Percentiles rank a stretch among this genome's conserved stretches.
Conservation (phyloP, 2,888 invertebrate species). For the Thymelicus lineola region DNA sequence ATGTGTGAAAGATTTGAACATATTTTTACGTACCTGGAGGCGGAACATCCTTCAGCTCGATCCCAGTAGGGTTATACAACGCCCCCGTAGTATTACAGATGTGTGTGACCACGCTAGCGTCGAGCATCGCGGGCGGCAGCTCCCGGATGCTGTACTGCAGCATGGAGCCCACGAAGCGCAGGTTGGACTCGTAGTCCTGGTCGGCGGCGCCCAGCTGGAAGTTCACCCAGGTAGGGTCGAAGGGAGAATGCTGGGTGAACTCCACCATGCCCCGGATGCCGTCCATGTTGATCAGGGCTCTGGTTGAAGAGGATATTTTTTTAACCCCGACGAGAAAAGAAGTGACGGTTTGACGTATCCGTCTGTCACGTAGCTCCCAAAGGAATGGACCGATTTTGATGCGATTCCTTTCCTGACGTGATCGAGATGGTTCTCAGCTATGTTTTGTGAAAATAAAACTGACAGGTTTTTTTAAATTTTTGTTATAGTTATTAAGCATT, state of each 20-base stretch:
- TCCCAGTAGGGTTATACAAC: conserved; percentile 90
- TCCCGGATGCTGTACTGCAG: conserved; percentile 89
- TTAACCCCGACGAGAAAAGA: too few species aligned
- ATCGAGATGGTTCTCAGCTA: too few species aligned
- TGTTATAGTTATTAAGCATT: too few species aligned
- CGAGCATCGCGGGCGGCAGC: conserved; percentile 85
- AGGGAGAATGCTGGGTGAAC: conserved; percentile 92
- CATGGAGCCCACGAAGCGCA: conserved; percentile 90
- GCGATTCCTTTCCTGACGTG: too few species aligned
- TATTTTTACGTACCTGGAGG: conserved; percentile 84
- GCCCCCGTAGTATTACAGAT: conserved; percentile 89
- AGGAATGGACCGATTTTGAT: too few species aligned
- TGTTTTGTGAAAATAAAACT: too few species aligned
- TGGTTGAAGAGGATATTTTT: conserved; percentile 56
- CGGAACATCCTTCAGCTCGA: conserved; percentile 84
- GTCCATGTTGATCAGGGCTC: conserved; percentile 89
- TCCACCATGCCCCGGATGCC: conserved; percentile 93
- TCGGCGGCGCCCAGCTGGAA: conserved; percentile 88
- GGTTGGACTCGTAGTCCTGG: conserved; percentile 88
- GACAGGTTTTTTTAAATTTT: too few species aligned
- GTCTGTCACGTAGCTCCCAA: too few species aligned
- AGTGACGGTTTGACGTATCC: too few species aligned
- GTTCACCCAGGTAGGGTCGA: conserved; percentile 92
- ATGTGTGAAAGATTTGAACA: too few species aligned
- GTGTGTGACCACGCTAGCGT: conserved; percentile 59